Evolutionary conservation across 2,113 vertebrate genomes (phyloP).

Genomic region (Progne subis): DNA sequence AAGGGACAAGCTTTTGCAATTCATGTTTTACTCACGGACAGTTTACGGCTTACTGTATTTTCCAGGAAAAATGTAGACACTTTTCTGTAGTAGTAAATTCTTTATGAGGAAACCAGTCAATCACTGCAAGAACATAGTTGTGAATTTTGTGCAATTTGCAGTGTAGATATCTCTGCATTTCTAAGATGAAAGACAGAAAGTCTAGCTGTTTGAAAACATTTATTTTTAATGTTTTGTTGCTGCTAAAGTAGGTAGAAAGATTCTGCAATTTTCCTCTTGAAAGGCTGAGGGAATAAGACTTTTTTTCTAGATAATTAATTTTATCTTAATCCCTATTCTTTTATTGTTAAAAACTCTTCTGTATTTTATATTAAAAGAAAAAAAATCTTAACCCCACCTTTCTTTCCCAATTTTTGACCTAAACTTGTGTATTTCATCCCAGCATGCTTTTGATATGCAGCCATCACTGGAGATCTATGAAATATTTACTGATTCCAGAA

Average conservation of each 20-base stretch:
- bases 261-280: not conserved
- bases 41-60: not conserved
- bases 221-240: slow-evolving; percentile 26
- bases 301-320: not conserved
- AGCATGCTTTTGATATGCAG: not conserved
- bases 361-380: not conserved
- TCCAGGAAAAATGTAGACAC: not conserved
- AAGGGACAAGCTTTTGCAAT: not conserved
- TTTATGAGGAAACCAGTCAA: slow-evolving; percentile 25
- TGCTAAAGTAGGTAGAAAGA: not conserved
- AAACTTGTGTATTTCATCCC: not conserved
- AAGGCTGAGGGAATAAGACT: not conserved
- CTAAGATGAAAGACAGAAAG: not conserved
- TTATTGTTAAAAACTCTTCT: not conserved
- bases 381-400: not conserved
- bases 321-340: not conserved
- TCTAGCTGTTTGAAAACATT: not conserved
- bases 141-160: slow-evolving; percentile 16
- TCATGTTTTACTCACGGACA: not conserved
- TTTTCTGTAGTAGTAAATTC: not conserved
- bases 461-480: not conserved
- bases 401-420: not conserved
- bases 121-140: not conserved
- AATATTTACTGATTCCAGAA: not conserved
- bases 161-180: not conserved